Evolutionary conservation across 1,140 invertebrate genomes (phyloP), one percentile per base, ranked within the genome.

Genomic region (Megalonaias nervosa): DNA sequence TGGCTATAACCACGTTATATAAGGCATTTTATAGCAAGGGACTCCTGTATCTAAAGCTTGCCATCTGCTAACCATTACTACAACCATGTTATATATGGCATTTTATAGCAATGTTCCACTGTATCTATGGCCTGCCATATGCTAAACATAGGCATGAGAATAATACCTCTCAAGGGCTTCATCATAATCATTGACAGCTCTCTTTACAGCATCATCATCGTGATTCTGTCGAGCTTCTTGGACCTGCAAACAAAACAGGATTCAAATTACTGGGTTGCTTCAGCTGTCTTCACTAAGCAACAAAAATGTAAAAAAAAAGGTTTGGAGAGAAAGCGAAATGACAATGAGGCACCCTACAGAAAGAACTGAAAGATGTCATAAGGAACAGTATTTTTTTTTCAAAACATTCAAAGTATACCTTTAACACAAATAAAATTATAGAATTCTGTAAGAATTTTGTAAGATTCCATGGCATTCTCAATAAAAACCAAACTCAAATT

Each of bases 171-270:
- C 96, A 70, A 98, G 91, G 16, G 95, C 95, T 83, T 97, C 96
- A 89, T 99, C 97, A 87, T 98, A 98, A 88, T 98, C 97, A 84
- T 95, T 94, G 0, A 98, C 94, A 19, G 96, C 95, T 91, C 94
- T 95, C 88, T 97, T 97, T 0, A 98, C 94, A 66, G 95, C 93
- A 82, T 95, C 95, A 83, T 97, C 97, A 87, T 98, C 96, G 71
- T 95, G 95, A 86, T 95, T 95, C 75, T 95, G 93, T 74, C 97
- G 92, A 71, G 96, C 95, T 90, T 99, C 97, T 92, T 99, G 93
- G 11, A 93, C 91, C 85, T 91, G 75, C 21, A 84, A 73, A 26
- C 69, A 75, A 73, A 71, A 79, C 67, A 71, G 6, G 58, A 67
- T 59, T 72, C 11, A 48, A 48, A 48, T 48, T 48, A 48, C 38